These are phyloP conservation scores for Philereme transversata DNA, from an alignment of 2,888 invertebrate genomes.

Conservation along the genomic window DNA sequence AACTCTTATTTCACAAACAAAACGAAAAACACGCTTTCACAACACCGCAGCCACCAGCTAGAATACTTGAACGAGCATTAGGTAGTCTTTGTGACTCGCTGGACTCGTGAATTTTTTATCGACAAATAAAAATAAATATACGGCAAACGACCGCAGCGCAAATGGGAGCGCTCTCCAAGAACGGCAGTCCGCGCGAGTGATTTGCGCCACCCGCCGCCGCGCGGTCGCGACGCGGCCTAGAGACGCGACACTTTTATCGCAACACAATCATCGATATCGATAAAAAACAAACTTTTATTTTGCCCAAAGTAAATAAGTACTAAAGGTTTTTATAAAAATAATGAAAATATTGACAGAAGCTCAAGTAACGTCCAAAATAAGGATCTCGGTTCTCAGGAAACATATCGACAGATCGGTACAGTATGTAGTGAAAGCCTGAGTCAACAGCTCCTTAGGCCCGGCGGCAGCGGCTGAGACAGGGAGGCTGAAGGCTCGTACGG, in stretches of 20 bases:
- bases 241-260: slow-evolving; percentile 45
- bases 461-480: background rate
- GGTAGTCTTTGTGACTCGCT: slow-evolving; percentile 40
- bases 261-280: slow-evolving; percentile 38
- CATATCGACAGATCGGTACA: slow-evolving; percentile 15
- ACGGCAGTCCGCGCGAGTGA: slow-evolving; percentile 83
- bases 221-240: slow-evolving; percentile 73
- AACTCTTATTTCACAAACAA: slow-evolving; percentile 4
- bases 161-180: slow-evolving; percentile 66
- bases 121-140: slow-evolving; percentile 63
- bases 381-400: slow-evolving; percentile 3
- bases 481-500: slow-evolving; percentile 47
- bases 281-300: slow-evolving; percentile 4
- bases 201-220: slow-evolving; percentile 78
- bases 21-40: slow-evolving; percentile 25
- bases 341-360: slow-evolving; percentile 2
- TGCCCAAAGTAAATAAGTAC: background rate
- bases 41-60: slow-evolving; percentile 26
- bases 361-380: background rate
- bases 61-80: slow-evolving; percentile 41
- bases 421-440: slow-evolving; percentile 36
- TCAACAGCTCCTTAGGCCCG: slow-evolving; percentile 41
- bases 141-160: slow-evolving; percentile 60
- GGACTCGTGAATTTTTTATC: slow-evolving; percentile 55
- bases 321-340: background rate